Evolutionary conservation across 2,113 vertebrate genomes (phyloP), one percentile per base, ranked within the genome.

Genomic region (Anhinga anhinga): DNA sequence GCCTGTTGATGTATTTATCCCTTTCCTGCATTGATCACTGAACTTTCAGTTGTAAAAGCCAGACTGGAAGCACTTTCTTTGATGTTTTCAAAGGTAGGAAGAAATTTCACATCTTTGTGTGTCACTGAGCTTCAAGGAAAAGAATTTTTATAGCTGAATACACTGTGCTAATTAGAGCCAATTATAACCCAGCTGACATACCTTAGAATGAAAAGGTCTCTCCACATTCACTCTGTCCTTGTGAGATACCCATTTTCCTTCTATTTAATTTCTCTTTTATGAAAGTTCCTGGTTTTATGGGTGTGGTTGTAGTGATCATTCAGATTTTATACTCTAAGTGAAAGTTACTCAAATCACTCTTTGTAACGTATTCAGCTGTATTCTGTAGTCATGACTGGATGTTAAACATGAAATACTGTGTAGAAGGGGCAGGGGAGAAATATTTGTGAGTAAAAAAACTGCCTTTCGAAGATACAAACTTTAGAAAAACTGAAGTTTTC

Each of bases 161-260:
- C 4, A 67, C 38, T 40, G 40, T 20, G 32, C 49, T 95, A 95
- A 96, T 94, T 92, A 97, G 36, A 93, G 47, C 25, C 34, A 95
- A 87, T 67, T 90, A 93, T 63, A 94, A 92, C 65, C 7, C 17
- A 95, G 49, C 22, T 89, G 88, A 94, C 45, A 82, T 26, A 62
- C 9, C 65, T 56, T 36, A n/a, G 25, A 92, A 90, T 34, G 42
- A 90, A 90, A 87, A 92, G 32, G 77, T 69, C 72, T 86, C 65
- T 58, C 47, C 69, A 73, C 26, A 49, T 71, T 92, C 69, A 62
- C 15, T 89, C n/a, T 61, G 38, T 67, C 59, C 86, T 92, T 93
- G 44, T 15, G 4, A 87, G 36, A 87, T 66, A 36, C 14, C 16
- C 49, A 66, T 83, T 95, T 92, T 83, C 42, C 27, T 83, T 72